Conservation (phyloP, 2,797 vertebrate species). For the Sebastes kiyomatsui region DNA sequence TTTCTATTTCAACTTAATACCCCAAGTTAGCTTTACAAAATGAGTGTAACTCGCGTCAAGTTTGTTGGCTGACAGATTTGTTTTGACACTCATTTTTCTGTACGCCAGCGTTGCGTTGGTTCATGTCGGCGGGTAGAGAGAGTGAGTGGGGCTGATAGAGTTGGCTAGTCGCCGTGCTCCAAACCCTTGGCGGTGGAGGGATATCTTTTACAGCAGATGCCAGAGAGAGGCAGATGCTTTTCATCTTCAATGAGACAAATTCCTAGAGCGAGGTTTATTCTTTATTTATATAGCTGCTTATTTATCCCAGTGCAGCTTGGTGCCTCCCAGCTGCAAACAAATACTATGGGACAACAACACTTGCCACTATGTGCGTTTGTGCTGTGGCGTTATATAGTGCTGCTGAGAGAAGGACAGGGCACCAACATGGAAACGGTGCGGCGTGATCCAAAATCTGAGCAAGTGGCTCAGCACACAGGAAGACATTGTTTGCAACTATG, state of each 20-base stretch:
- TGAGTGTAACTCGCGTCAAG: constrained; percentile 56
- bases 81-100: constrained; percentile 63
- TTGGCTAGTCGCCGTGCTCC: constrained; percentile 69
- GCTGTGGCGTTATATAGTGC: neutral
- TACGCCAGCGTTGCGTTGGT: constrained; percentile 44
- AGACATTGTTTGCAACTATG: constrained; percentile 42
- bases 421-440: constrained; percentile 24
- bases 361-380: constrained; percentile 37
- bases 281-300: constrained; percentile 76
- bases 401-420: constrained; percentile 10
- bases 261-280: constrained; percentile 74
- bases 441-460: constrained; percentile 36
- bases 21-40: constrained; percentile 56
- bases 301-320: constrained; percentile 65
- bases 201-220: constrained; percentile 81
- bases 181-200: constrained; percentile 73
- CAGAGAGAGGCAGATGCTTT: constrained; percentile 81
- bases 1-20: constrained; percentile 49
- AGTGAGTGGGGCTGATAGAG: constrained; percentile 63
- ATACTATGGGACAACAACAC: constrained; percentile 45
- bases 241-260: constrained; percentile 82
- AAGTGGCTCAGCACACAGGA: constrained; percentile 46
- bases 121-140: constrained; percentile 53
- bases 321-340: constrained; percentile 59
- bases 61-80: constrained; percentile 69